These are phyloP conservation scores for Brachyrhaphis roseni DNA, from an alignment of 2,797 vertebrate species.

Conservation along the genomic window DNA sequence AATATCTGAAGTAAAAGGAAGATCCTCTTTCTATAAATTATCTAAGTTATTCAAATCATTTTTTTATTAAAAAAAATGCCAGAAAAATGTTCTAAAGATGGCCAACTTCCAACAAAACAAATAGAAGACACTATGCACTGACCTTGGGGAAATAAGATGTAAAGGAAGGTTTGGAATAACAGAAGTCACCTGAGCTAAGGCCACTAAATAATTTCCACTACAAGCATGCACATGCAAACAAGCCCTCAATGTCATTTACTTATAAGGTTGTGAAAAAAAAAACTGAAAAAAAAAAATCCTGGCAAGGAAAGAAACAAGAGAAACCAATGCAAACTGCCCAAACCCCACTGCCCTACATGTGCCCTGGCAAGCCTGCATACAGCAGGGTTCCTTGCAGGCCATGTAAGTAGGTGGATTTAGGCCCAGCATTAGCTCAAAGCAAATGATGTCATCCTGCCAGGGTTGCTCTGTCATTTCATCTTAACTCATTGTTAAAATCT, in stretches of 20 bases:
- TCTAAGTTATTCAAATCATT: background rate
- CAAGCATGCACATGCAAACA: slow-evolving; percentile 45
- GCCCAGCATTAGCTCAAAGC: slow-evolving; percentile 70
- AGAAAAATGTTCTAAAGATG: slow-evolving; percentile 1
- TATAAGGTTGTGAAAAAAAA: slow-evolving; percentile 26
- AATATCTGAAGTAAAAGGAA: background rate
- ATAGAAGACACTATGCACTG: slow-evolving; percentile 19
- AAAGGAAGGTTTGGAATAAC: slow-evolving; percentile 34
- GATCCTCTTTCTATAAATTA: background rate
- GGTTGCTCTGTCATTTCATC: slow-evolving; percentile 48
- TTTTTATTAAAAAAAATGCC: background rate
- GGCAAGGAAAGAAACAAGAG: slow-evolving; percentile 18
- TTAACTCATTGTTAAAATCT: slow-evolving; percentile 11
- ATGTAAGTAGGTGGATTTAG: slow-evolving; percentile 75
- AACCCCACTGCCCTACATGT: slow-evolving; percentile 75
- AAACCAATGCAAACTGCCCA: slow-evolving; percentile 50
- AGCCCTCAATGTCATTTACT: slow-evolving; percentile 33
- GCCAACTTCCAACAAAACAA: background rate
- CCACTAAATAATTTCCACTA: slow-evolving; percentile 56
- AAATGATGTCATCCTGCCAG: slow-evolving; percentile 72
- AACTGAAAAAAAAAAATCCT: slow-evolving; percentile 5
- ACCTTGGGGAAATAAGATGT: slow-evolving; percentile 54
- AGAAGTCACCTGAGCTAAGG: slow-evolving; percentile 42
- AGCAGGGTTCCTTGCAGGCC: slow-evolving; percentile 58
- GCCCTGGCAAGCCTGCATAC: slow-evolving; percentile 62